Base-by-base conservation (phyloP, 2,113 vertebrate species). In the Charadrius vociferus region DNA sequence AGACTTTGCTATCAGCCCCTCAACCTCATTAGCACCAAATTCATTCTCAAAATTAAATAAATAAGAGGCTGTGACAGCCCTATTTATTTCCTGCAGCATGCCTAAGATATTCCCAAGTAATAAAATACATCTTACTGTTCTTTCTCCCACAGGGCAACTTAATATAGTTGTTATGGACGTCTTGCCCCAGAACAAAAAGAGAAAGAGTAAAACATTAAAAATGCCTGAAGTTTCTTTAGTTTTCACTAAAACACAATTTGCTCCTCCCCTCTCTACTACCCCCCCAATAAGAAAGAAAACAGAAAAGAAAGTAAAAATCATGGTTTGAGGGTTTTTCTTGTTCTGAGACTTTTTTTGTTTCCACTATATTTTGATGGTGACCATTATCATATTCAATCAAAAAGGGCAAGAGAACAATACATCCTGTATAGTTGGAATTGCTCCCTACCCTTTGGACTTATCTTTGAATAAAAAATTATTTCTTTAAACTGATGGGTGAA, bases 1-100 rank as follows among this genome's bases (percentile, higher is more conserved):
- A 96, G 83, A 85, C 78, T 65, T 92, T 91, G 83, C 52, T 73
- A 87, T 74, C 92, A 71, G 70, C 67, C 70, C 68, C 65, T 95
- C 71, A 96, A 96, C 95, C 71, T 95, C 71, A 96, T 94, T 96
- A 86, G 61, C 66, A 72, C 95, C 36, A 97, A 95, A 93, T 71
- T 59, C 26, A 86, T 67, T 72, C 81, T 92, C 58, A 86, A 92
- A 97, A 83, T 59, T 91, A 84, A 92, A 95, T 91, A 82, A 92
- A 82, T 93, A 90, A 86, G n/a, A 45, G 53, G 11, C n/a, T 34
- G 72, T 86, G 56, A 73, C 84, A 95, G 74, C 41, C 34, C 30
- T 93, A 23, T 80, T 90, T 93, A 75, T 94, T 96, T 91, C 34
- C 68, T 91, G 56, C 50, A 86, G 56, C 34, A 68, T 24, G 23